Percentiles rank a stretch among this genome's conserved stretches.
Conservation (phyloP, 2,797 vertebrate species). For the Pseudomugil tenellus region DNA sequence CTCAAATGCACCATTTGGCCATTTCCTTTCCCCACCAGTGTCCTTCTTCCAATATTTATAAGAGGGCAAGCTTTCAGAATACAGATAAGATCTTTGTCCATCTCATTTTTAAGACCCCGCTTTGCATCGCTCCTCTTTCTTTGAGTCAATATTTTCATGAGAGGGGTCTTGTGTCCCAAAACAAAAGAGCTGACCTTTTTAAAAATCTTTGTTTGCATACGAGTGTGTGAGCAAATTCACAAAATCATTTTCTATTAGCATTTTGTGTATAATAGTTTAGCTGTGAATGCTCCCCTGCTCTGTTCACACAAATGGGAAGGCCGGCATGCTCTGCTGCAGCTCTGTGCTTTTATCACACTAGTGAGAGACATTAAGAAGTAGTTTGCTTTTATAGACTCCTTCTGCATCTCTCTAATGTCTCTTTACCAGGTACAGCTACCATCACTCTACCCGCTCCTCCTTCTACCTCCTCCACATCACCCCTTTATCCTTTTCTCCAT, state of each 20-base stretch:
- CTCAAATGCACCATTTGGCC: constrained; percentile 77
- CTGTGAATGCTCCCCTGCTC: constrained; percentile 52
- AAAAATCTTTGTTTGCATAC: constrained; percentile 49
- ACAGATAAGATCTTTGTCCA: constrained; percentile 74
- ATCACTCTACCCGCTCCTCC: constrained; percentile 55
- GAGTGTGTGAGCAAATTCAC: constrained; percentile 35
- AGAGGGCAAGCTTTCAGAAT: constrained; percentile 71
- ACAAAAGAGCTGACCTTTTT: constrained; percentile 73
- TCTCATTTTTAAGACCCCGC: constrained; percentile 61
- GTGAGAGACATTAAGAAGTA: constrained; percentile 71
- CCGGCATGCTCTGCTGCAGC: constrained; percentile 46
- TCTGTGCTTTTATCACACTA: constrained; percentile 74
- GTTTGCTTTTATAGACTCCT: constrained; percentile 78
- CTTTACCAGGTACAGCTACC: constrained; percentile 63
- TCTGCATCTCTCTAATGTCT: constrained; percentile 69
- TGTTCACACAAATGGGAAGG: constrained; percentile 58
- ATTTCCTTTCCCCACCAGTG: constrained; percentile 68
- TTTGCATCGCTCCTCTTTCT: constrained; percentile 57
- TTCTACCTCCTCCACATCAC: constrained; percentile 7
- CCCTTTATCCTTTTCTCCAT: neutral
- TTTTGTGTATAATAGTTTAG: constrained; percentile 55
- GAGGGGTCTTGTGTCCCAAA: constrained; percentile 59
- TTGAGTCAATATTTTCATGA: constrained; percentile 71
- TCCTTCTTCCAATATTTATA: constrained; percentile 84
- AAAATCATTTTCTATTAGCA: constrained; percentile 70